Evolutionary conservation across 2,888 invertebrate species (phyloP).

Genomic region (Agrenia bidenticulata): DNA sequence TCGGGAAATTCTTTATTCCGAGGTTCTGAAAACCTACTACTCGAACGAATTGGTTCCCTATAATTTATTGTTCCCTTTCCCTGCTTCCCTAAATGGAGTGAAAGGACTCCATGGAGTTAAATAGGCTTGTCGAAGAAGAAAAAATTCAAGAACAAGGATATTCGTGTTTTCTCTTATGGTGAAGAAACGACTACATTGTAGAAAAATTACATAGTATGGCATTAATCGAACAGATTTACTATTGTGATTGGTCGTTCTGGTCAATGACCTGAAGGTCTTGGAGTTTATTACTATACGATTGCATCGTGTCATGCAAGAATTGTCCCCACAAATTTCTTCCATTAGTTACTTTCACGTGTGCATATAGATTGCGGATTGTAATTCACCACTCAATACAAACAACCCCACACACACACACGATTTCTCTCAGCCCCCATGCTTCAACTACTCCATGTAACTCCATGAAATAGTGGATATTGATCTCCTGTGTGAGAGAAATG

Average conservation of each 20-base stretch:
- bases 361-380: not conserved
- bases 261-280: conserved; percentile 11
- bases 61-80: not conserved
- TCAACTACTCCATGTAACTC: no score
- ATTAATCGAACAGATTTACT: not conserved
- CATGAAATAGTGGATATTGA: no score
- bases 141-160: no score
- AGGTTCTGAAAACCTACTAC: no score
- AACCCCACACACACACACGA: conserved; percentile 18
- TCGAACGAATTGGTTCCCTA: not conserved
- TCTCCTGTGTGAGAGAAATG: conserved; percentile 11
- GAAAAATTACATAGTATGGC: no score
- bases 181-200: no score
- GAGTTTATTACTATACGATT: conserved; percentile 2
- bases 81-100: no score
- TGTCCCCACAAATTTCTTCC: not conserved
- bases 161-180: no score
- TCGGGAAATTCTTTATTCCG: no score
- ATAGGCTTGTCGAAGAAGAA: not conserved
- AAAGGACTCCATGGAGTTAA: not conserved
- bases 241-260: conserved; percentile 2
- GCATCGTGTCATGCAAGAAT: conserved; percentile 13
- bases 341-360: no score
- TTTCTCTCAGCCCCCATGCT: not conserved
- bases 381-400: not conserved